These are phyloP conservation scores for Argyrosomus regius DNA, from an alignment of 2,797 vertebrate species.

Conservation along the genomic window DNA sequence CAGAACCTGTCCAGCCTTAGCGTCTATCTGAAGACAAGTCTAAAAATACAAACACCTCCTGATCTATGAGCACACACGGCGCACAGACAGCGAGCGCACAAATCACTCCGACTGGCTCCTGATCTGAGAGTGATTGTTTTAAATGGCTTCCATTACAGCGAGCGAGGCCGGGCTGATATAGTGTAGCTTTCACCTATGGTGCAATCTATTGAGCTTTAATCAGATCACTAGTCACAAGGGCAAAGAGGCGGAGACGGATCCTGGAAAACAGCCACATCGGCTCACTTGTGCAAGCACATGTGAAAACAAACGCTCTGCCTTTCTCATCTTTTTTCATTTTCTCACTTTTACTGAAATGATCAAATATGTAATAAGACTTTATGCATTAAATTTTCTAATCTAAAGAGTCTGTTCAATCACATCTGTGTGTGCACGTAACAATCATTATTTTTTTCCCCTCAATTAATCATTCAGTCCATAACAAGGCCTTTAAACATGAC, in stretches of 20 bases:
- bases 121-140: constrained; percentile 73
- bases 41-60: constrained; percentile 74
- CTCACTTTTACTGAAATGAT: neutral
- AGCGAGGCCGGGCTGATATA: constrained; percentile 51
- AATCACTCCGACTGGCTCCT: constrained; percentile 64
- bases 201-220: constrained; percentile 72
- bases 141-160: constrained; percentile 71
- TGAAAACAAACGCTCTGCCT: constrained; percentile 17
- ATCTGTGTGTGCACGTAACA: neutral
- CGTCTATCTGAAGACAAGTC: constrained; percentile 42
- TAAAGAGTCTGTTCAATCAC: constrained; percentile 1
- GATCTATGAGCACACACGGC: constrained; percentile 52
- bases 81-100: constrained; percentile 58
- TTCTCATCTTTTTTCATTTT: neutral
- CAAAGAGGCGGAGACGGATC: constrained; percentile 60
- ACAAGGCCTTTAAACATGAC: neutral
- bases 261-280: constrained; percentile 50
- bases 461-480: neutral
- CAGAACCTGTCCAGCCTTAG: constrained; percentile 35
- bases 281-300: constrained; percentile 46
- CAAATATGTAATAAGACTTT: neutral
- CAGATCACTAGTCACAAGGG: constrained; percentile 72
- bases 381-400: neutral
- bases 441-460: neutral
- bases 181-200: constrained; percentile 63